Evolutionary conservation across 2,113 vertebrate genomes (phyloP), one percentile per base, ranked within the genome.

Genomic region (Cephalopholis sonnerati): DNA sequence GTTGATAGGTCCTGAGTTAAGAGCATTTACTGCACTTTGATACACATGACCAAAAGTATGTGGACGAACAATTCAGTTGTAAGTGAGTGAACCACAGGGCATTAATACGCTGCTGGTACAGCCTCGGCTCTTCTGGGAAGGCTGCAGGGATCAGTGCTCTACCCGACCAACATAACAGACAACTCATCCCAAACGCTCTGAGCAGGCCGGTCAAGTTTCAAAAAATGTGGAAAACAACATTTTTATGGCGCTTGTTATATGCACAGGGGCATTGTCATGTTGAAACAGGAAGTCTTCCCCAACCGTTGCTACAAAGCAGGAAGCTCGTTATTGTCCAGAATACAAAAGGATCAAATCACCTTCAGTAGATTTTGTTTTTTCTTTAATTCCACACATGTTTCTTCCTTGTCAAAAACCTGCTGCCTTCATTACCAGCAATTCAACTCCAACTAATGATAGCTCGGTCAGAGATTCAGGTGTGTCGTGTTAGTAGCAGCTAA

Each of bases 1-100:
- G 48, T 4, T 39, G 59, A 64, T 46, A 32, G 50, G 65, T 55
- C 29, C 58, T 36, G 29, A 48, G 32, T 32, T 39, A 50, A 12
- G 36, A 27, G 12, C 48, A 51, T 78, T 62, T 22, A 58, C 61
- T 44, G 27, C 59, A 74, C 44, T 53, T 79, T 63, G 36, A 73
- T 46, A 41, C 27, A 65, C n/a, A 41, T 54, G 9, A 54, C 20
- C 48, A 74, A 41, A 62, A 50, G 54, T 53, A 24, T 44, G 39
- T 55, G 25, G 72, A 61, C 18, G 1, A 18, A 58, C 17, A 50
- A 17, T 46, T 3, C 13, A 29, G 70, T 61, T 41, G 18, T 18
- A 50, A 25, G 46, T 36, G 25, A 59, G 70, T 9, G 17, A 67
- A 67, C 41, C 24, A 2, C 18, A 3, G 17, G 9, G 10, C 10